Percentiles rank a stretch among this genome's conserved stretches.
phyloP scores from a whole-genome alignment of 2,113 vertebrate genomes.

The Emydura subglobosa region DNA sequence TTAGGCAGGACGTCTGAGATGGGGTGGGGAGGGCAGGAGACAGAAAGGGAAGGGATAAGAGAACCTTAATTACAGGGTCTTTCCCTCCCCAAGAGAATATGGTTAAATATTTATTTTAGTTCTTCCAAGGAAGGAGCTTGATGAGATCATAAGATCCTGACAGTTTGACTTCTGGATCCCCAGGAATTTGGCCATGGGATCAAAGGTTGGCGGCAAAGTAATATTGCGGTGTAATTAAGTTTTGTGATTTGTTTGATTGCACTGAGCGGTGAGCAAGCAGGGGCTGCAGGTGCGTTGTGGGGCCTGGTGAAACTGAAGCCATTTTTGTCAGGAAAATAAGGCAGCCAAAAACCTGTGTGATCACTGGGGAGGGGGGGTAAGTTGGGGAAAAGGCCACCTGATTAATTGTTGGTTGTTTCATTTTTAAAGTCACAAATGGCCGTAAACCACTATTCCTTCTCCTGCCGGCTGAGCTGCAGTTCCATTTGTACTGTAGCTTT shows the following conservation, averaged over 20 bases:
- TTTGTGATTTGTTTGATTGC: not conserved
- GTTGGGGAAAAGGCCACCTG: not conserved
- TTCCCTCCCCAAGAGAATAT: not conserved
- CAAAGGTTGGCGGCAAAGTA: not conserved
- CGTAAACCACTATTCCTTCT: not conserved
- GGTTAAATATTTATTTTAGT: not conserved
- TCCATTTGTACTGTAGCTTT: not conserved
- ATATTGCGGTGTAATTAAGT: not conserved
- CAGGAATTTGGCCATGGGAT: not conserved
- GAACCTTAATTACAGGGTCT: not conserved
- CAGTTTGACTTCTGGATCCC: not conserved
- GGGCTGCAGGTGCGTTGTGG: not conserved
- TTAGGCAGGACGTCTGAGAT: not conserved
- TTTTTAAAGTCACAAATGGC: not conserved
- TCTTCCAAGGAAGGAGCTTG: not conserved
- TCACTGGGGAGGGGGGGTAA: too few relatives aligned
- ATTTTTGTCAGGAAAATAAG: not conserved
- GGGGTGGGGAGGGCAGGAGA: not conserved
- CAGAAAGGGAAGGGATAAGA: not conserved
- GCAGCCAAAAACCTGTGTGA: not conserved
- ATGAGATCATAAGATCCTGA: not conserved
- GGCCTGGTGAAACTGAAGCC: not conserved
- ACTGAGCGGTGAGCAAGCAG: not conserved
- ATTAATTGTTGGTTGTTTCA: not conserved
- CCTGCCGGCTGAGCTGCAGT: not conserved